Conservation (phyloP, 2,113 vertebrate genomes). For the Oreochromis spilurus region DNA sequence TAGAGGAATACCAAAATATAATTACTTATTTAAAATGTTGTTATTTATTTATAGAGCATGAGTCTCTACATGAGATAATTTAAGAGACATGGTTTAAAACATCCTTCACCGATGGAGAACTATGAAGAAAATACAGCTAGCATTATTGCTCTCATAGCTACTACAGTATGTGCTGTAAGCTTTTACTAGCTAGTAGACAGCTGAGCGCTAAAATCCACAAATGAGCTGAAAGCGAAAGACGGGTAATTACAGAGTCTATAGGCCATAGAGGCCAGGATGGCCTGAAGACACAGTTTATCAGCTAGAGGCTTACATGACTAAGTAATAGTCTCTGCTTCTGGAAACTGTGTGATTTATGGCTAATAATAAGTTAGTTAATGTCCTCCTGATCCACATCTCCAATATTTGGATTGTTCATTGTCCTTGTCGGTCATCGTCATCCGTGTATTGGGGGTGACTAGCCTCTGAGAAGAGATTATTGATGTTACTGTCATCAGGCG, state of each 20-base stretch:
- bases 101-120: neutral
- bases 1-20: neutral
- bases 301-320: neutral
- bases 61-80: neutral
- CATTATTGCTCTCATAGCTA: neutral
- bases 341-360: conserved; percentile 26
- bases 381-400: conserved; percentile 36
- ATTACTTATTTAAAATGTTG: neutral
- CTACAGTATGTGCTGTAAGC: neutral
- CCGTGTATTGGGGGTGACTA: neutral
- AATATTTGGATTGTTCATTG: conserved; percentile 48
- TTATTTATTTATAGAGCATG: neutral
- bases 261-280: neutral
- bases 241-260: neutral
- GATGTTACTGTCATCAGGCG: conserved; percentile 45
- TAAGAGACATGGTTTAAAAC: neutral
- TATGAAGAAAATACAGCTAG: neutral
- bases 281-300: neutral
- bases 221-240: neutral
- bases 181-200: neutral
- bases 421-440: conserved; percentile 53
- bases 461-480: conserved; percentile 45
- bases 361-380: conserved; percentile 26
- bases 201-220: neutral
- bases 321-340: neutral